These are phyloP conservation scores for Gryllus longicercus DNA, from an alignment of 2,888 invertebrate genomes.

Conservation along the genomic window DNA sequence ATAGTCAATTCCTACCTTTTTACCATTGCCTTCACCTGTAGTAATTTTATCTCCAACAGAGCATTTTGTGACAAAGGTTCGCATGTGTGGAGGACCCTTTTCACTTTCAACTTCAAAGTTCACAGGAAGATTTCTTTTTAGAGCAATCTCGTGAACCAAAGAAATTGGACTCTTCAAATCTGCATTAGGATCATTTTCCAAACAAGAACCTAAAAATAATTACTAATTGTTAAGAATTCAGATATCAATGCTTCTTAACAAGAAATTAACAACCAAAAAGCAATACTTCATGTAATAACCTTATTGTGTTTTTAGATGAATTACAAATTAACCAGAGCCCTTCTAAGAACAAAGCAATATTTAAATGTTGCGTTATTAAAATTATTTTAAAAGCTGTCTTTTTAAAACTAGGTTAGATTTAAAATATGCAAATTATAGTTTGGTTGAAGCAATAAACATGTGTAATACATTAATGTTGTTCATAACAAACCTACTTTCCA, in stretches of 20 bases:
- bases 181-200: constrained; percentile 56
- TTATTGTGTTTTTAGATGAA: background rate
- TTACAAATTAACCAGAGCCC: background rate
- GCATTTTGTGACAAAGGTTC: constrained; percentile 75
- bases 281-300: too few relatives aligned
- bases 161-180: constrained; percentile 95
- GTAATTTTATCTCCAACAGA: constrained; percentile 71
- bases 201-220: constrained; percentile 38
- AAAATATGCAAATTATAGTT: too few relatives aligned
- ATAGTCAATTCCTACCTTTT: constrained; percentile 57
- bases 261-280: background rate
- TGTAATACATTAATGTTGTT: too few relatives aligned
- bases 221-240: background rate
- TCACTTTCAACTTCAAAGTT: constrained; percentile 87
- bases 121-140: constrained; percentile 84
- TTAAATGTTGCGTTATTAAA: too few relatives aligned
- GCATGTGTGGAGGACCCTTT: constrained; percentile 94
- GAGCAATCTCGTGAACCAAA: constrained; percentile 91
- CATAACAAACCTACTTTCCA: too few relatives aligned
- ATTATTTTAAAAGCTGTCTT: too few relatives aligned
- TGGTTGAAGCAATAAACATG: too few relatives aligned
- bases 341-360: background rate
- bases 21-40: constrained; percentile 91
- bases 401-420: too few relatives aligned
- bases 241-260: background rate